These are phyloP conservation scores for Plumapathes pennacea DNA, from an alignment of 92 coral and sea anemone species.

Conservation along the genomic window DNA sequence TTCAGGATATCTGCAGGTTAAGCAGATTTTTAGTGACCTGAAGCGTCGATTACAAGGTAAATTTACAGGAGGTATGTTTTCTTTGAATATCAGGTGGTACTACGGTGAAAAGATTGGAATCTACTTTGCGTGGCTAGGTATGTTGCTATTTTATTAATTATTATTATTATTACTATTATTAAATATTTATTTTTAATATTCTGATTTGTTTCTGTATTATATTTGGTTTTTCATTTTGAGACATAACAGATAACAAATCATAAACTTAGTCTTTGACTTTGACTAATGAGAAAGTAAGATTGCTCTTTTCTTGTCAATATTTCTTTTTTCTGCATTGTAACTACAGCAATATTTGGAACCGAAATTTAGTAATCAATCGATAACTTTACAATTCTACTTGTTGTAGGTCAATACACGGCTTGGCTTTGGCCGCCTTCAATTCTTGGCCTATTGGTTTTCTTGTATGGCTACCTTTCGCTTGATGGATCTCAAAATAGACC, in stretches of 20 bases:
- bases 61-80: background rate
- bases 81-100: slow-evolving; percentile 46
- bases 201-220: too few relatives aligned
- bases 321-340: too few relatives aligned
- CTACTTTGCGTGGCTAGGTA: slow-evolving; percentile 89
- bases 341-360: too few relatives aligned
- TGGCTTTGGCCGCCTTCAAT: slow-evolving; percentile 85
- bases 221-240: too few relatives aligned
- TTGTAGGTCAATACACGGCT: slow-evolving; percentile 85
- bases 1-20: background rate
- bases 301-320: too few relatives aligned
- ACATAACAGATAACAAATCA: background rate
- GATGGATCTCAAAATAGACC: slow-evolving; percentile 59
- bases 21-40: too few relatives aligned
- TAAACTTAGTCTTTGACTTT: too few relatives aligned
- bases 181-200: too few relatives aligned
- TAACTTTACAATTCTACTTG: background rate
- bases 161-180: too few relatives aligned
- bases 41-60: background rate
- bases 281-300: too few relatives aligned
- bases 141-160: slow-evolving; percentile 3
- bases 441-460: slow-evolving; percentile 66
- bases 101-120: slow-evolving; percentile 89
- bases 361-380: background rate
- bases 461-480: slow-evolving; percentile 66